These are phyloP conservation scores for Dryobates pubescens DNA, from an alignment of 2,797 vertebrate species.

Conservation along the genomic window DNA sequence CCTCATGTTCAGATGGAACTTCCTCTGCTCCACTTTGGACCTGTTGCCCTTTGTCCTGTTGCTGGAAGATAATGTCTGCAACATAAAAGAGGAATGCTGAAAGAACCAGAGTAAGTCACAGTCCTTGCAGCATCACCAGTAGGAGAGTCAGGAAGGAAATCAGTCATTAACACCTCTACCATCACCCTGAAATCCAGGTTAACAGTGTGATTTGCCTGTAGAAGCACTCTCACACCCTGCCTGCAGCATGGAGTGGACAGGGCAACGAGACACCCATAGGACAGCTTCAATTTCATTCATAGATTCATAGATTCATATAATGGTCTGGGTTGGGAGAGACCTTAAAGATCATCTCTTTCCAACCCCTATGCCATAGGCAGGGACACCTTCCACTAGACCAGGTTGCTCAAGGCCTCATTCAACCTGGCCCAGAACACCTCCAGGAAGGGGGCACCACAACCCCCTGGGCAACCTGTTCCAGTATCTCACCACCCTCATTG, in stretches of 20 bases:
- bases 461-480: too few species aligned
- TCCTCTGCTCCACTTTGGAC: too few species aligned
- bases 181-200: background rate
- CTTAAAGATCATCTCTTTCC: too few species aligned
- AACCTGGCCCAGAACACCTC: too few species aligned
- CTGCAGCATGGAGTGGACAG: fast-evolving
- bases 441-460: too few species aligned
- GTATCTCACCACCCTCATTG: too few species aligned
- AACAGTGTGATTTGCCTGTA: background rate
- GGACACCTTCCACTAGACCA: too few species aligned
- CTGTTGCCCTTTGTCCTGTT: too few species aligned
- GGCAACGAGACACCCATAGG: fast-evolving
- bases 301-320: background rate
- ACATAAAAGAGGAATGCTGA: background rate
- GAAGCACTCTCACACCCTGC: fast-evolving
- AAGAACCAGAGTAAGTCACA: background rate
- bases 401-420: too few species aligned
- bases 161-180: background rate
- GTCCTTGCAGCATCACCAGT: background rate
- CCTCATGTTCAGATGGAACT: too few species aligned
- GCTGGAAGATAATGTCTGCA: background rate
- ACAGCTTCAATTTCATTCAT: background rate
- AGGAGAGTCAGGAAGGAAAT: background rate
- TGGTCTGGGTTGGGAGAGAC: too few species aligned
- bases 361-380: too few species aligned